Base-by-base conservation (phyloP, 1,140 invertebrate species). In the Glossosoma conforme region DNA sequence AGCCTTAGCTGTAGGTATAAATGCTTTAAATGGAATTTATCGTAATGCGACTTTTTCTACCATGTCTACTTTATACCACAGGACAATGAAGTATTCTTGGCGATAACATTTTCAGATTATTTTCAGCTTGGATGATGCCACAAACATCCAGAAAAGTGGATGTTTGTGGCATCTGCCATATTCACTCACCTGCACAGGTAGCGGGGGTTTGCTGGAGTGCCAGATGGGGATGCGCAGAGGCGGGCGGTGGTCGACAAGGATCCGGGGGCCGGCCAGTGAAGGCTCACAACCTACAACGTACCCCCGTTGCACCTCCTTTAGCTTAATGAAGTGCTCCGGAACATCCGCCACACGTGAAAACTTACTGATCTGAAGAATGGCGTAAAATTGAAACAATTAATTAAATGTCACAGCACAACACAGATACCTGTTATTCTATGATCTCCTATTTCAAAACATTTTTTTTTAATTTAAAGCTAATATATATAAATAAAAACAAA, bases 161-260 rank as follows among this genome's bases (percentile, higher is more conserved):
- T 32, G 36, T 35, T 30, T 38, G 30, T 9, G 8, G 35, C 13
- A 41, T 8, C 10, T 41, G 17, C 14, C n/a, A 17, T 6, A 37
- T 6, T 13, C 5, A 37, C 6, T 37, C 28, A 75, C 72, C 68
- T 75, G 69, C 10, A 74, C 69, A 54, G 70, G 68, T 25, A 74
- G 52, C 44, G 70, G 70, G 33, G 70, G 68, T 66, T 73, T 75
- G 49, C 64, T 70, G 52, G 70, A 70, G 65, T 74, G 70, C 72
- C 72, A 75, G n/a, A 75, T 25, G 35, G 72, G 72, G 62, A 74
- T 64, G 50, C 68, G 69, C 45, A 74, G 60, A n/a, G 69, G 68
- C 20, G 72, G 70, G 48, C 61, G 63, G 44, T 75, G 72, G 49
- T 73, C 61, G 3, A 75, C 57, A 32, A 74, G 47, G 19, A 75